A percentile compares a stretch with the other conserved stretches of the same genome.
Evolutionary conservation across 1,140 invertebrate genomes (phyloP).

Genomic region (Hydropsyche tenuis): DNA sequence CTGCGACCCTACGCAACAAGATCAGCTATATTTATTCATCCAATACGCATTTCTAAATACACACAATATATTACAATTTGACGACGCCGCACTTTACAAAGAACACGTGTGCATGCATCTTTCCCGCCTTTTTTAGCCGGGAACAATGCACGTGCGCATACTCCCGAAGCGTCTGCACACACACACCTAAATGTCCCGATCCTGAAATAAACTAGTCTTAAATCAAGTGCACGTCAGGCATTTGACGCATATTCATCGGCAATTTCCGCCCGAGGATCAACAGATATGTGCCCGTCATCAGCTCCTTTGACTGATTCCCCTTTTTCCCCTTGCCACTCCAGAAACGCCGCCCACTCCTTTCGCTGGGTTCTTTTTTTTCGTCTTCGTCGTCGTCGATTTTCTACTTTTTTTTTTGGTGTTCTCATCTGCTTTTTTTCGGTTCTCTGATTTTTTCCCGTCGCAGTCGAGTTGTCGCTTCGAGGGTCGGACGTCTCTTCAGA

Average conservation of each 20-base stretch:
- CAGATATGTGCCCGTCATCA: constrained; percentile 17
- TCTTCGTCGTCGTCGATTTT: too few relatives aligned
- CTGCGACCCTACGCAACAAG: too few relatives aligned
- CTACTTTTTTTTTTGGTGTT: not conserved
- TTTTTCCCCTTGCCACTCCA: not conserved
- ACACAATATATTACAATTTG: too few relatives aligned
- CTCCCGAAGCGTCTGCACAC: not conserved
- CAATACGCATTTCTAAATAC: too few relatives aligned
- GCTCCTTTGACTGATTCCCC: constrained; percentile 6
- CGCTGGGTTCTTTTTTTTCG: too few relatives aligned
- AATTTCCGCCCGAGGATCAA: constrained; percentile 40
- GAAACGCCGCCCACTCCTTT: not conserved
- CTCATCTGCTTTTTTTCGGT: not conserved
- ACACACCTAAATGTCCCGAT: not conserved
- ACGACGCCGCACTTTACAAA: too few relatives aligned
- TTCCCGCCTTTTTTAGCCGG: constrained; percentile 6
- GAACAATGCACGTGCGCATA: constrained; percentile 8
- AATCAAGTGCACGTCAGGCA: constrained; percentile 34
- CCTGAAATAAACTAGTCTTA: constrained; percentile 29
- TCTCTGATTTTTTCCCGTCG: not conserved
- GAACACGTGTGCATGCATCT: not conserved
- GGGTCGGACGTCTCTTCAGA: constrained; percentile 20
- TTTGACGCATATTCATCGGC: constrained; percentile 40
- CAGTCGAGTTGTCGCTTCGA: not conserved
- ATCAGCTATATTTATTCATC: too few relatives aligned